Evolutionary conservation across 92 coral and sea anemone species (phyloP), one percentile per base, ranked within the genome.

Genomic region (Epizoanthus stellaris): DNA sequence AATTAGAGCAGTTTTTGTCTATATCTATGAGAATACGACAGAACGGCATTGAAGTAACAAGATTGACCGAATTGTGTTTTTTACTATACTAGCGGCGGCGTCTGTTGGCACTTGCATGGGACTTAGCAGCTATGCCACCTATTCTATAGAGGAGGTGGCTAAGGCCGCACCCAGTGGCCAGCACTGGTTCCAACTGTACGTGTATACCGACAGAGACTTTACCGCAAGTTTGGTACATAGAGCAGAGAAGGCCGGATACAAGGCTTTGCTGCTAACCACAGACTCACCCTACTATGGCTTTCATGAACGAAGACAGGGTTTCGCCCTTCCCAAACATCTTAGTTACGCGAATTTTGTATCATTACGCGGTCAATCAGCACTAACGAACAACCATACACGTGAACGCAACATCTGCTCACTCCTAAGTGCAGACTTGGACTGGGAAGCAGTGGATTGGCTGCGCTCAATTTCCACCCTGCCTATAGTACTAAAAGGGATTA

Each of bases 241-340:
- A 10, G 95, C 93, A 3, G 93, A 92, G 60, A 60, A 68, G 30
- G 89, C 82, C 5, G 95, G 95, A 1, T 92, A 87, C 73, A 92
- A 85, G 68, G 95, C 95, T 36, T 47, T 92, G 57, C 91, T 87
- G 3, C 4, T 92, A 21, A 75, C 95, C 0, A 88, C 85, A 0
- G 95, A 92, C 82, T 15, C 88, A 20, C 66, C 86, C 8, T 73
- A 70, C 42, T 17, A 36, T 39, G 95, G 93, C 8, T 69, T 23
- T 42, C 85, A 75, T 16, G 38, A 47, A 56, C n/a, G 2, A 15
- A 60, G 92, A 19, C 25, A 56, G n/a, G 60, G 16, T 12, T 84
- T 87, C 57, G 0, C 2, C 4, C 25, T 87, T 13, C 91, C 93
- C 1, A n/a, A 65, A 14, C 91, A 91, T 76, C 43, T 91, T 60